These are phyloP conservation scores for Peribatodes rhomboidaria DNA, from an alignment of 2,888 invertebrate species.

Conservation along the genomic window DNA sequence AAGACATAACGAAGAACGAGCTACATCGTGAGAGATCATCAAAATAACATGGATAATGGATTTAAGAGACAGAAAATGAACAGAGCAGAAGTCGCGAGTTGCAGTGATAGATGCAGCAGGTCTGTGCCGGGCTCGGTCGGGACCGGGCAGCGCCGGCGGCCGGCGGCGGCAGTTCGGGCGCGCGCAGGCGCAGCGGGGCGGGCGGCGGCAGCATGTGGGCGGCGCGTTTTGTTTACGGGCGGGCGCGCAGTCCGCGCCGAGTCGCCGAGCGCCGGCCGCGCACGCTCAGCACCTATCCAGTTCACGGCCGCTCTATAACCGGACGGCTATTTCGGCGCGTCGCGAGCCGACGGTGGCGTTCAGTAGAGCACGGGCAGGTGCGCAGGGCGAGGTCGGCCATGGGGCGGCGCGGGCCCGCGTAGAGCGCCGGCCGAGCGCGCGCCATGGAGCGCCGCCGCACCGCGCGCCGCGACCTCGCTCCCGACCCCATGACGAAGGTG, in stretches of 20 bases:
- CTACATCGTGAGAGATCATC: no score
- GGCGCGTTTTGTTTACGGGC: constrained; percentile 67
- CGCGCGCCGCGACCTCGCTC: constrained; percentile 75
- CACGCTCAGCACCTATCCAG: constrained; percentile 76
- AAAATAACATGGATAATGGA: background rate
- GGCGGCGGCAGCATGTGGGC: constrained; percentile 59
- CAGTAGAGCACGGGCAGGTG: constrained; percentile 81
- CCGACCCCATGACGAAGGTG: constrained; percentile 86
- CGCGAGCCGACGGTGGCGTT: constrained; percentile 74
- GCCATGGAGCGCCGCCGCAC: constrained; percentile 77
- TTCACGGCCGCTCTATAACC: constrained; percentile 85
- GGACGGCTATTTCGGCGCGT: constrained; percentile 83
- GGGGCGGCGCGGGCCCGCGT: constrained; percentile 59
- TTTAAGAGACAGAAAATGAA: background rate
- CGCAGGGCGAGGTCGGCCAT: constrained; percentile 70
- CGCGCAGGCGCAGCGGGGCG: constrained; percentile 47
- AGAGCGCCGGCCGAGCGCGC: constrained; percentile 51
- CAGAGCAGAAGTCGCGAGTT: background rate
- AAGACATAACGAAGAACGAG: no score
- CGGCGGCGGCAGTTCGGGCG: constrained; percentile 59
- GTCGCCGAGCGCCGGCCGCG: constrained; percentile 59
- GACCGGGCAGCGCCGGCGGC: constrained; percentile 54
- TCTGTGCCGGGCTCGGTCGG: constrained; percentile 58
- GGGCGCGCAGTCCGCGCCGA: constrained; percentile 61
- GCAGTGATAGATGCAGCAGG: constrained; percentile 25